A percentile compares a stretch with the other conserved stretches of the same genome.
phyloP scores from a whole-genome alignment of 2,113 vertebrate species.

The Hystrix brachyura region DNA sequence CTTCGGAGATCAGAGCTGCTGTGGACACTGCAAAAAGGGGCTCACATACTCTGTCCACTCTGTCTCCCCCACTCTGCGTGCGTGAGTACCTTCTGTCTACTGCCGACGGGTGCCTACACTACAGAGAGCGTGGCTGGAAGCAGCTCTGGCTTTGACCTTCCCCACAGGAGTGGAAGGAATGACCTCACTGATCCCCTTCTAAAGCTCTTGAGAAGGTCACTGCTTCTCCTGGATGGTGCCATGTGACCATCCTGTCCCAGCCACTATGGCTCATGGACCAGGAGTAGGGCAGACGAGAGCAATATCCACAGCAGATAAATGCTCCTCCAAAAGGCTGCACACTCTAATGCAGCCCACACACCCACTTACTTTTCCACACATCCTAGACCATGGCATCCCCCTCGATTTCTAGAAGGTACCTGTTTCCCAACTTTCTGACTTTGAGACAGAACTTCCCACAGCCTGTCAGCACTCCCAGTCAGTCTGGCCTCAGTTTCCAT shows the following conservation, averaged over 20 bases:
- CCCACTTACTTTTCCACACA: neutral
- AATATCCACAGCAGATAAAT: too few relatives aligned
- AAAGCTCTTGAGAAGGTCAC: neutral
- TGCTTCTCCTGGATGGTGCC: neutral
- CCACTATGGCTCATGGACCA: neutral
- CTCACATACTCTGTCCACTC: neutral
- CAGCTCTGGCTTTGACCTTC: neutral
- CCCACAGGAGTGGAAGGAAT: neutral
- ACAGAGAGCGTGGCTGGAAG: neutral
- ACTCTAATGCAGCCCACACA: neutral
- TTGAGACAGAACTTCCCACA: neutral
- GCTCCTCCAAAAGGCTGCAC: neutral
- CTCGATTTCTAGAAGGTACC: neutral
- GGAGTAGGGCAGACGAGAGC: neutral
- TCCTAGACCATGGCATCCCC: neutral
- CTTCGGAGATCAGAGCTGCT: neutral
- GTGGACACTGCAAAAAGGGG: neutral
- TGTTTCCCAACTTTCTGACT: neutral
- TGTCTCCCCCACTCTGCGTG: neutral
- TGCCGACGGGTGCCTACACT: neutral
- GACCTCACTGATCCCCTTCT: neutral
- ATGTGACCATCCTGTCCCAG: neutral
- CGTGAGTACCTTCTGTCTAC: neutral
- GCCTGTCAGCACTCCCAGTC: slow-evolving; percentile 18
- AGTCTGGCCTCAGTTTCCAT: neutral